A percentile compares a stretch with the other conserved stretches of the same genome.
phyloP scores from a whole-genome alignment of 1,140 invertebrate genomes.

The Macrostomum lignano region DNA sequence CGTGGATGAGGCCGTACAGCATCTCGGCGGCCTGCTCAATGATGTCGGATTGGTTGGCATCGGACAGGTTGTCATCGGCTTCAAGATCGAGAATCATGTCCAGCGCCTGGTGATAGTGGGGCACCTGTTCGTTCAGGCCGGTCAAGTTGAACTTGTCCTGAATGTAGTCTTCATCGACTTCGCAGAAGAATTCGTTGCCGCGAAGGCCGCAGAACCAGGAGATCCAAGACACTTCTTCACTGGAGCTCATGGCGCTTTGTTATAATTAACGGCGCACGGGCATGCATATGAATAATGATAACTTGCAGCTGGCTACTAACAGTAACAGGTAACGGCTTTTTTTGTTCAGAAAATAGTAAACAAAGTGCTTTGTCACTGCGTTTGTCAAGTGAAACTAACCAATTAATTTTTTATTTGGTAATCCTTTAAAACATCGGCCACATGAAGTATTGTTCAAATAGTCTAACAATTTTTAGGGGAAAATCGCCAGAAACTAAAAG shows the following conservation, averaged over 20 bases:
- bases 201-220: conserved; percentile 95
- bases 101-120: conserved; percentile 87
- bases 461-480: too few species aligned
- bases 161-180: conserved; percentile 98
- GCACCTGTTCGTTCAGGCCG: conserved; percentile 93
- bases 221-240: conserved; percentile 98
- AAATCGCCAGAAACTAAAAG: too few species aligned
- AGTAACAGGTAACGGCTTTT: too few species aligned
- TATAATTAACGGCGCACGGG: too few species aligned
- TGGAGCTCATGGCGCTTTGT: conserved; percentile 80
- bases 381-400: too few species aligned
- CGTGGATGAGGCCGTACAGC: conserved; percentile 6
- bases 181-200: conserved; percentile 98
- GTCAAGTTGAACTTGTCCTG: conserved; percentile 99
- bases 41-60: conserved; percentile 57
- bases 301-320: too few species aligned
- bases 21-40: not conserved
- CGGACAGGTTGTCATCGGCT: conserved; percentile 54
- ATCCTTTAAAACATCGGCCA: too few species aligned
- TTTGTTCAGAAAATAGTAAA: too few species aligned
- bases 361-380: too few species aligned
- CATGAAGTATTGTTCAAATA: too few species aligned
- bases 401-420: too few species aligned
- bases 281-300: too few species aligned
- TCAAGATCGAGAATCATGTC: conserved; percentile 98